Base-by-base conservation (phyloP, 2,797 vertebrate species). In the Adelosebastes latens region DNA sequence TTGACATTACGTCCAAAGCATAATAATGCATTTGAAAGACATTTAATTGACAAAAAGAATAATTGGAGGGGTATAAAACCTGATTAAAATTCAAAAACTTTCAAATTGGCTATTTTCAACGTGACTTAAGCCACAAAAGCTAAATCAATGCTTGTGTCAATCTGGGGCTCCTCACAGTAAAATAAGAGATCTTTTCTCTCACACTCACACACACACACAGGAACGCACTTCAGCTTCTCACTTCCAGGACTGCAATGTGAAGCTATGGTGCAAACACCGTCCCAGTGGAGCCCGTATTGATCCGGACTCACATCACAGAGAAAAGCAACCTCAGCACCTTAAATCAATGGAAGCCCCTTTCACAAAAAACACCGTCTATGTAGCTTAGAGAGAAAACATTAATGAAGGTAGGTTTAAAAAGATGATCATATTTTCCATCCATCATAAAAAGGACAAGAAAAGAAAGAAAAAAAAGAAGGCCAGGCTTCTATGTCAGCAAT, bases 261-360 rank as follows among this genome's bases (percentile, higher is more conserved):
- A 77, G 71, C 69, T 60, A 32, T 80, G 78, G 81, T 68, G 79
- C 87, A 87, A 86, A 85, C 81, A 75, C 82, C 80, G 25, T 87
- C 91, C 87, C 82, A 61, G 66, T 27, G 78, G 88, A 90, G 79
- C 63, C 27, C 46, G n/a, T 92, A 95, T 95, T 87, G 94, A 95
- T 94, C 92, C 27, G 53, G 80, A 82, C 79, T 91, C 90, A 81
- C 88, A 93, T 93, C 90, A 75, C 87, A 87, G 85, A 70, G 73
- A 86, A 94, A 87, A 87, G 90, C 92, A 74, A 53, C 87, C 88
- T 94, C 92, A 92, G 93, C 93, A 86, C 75, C 79, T 90, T 90
- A 63, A 92, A 94, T 95, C 92, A 92, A 90, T 89, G 74, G 32
- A 61, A 52, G 73, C 65, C 79, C 75, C 86, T 87, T 81, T 75